phyloP scores from a whole-genome alignment of 2,797 vertebrate genomes.

The Parotocinclus haroldoi region DNA sequence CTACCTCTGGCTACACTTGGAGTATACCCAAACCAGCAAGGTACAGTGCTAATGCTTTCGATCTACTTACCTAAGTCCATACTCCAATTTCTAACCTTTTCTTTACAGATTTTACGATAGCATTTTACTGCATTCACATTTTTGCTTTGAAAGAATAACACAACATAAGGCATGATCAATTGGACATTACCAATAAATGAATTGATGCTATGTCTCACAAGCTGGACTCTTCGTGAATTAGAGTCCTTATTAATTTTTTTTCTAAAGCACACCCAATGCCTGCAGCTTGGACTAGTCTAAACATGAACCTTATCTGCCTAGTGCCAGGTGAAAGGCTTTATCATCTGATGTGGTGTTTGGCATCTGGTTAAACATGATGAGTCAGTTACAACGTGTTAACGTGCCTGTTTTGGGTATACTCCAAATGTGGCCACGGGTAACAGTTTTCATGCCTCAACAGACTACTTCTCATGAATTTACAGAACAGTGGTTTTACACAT shows the following conservation, averaged over 20 bases:
- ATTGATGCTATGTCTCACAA: background rate
- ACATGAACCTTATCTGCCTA: slow-evolving; percentile 7
- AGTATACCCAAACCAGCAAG: too few species aligned
- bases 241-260: background rate
- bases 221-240: background rate
- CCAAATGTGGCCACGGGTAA: slow-evolving; percentile 38
- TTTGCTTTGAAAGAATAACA: too few species aligned
- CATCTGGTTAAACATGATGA: slow-evolving; percentile 34
- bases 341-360: slow-evolving; percentile 20
- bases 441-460: slow-evolving; percentile 22
- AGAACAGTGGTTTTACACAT: background rate
- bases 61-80: too few species aligned
- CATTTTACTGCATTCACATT: too few species aligned
- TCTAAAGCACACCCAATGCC: slow-evolving; percentile 7
- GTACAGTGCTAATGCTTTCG: too few species aligned
- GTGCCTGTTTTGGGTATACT: slow-evolving; percentile 26
- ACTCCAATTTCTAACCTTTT: too few species aligned
- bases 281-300: slow-evolving; percentile 17
- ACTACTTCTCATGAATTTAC: slow-evolving; percentile 3
- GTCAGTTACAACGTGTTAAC: slow-evolving; percentile 40
- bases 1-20: too few species aligned
- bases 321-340: slow-evolving; percentile 43
- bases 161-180: too few species aligned
- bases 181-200: background rate
- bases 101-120: too few species aligned